phyloP scores from a whole-genome alignment of 2,888 invertebrate species.

The Diplazon laetatorius region DNA sequence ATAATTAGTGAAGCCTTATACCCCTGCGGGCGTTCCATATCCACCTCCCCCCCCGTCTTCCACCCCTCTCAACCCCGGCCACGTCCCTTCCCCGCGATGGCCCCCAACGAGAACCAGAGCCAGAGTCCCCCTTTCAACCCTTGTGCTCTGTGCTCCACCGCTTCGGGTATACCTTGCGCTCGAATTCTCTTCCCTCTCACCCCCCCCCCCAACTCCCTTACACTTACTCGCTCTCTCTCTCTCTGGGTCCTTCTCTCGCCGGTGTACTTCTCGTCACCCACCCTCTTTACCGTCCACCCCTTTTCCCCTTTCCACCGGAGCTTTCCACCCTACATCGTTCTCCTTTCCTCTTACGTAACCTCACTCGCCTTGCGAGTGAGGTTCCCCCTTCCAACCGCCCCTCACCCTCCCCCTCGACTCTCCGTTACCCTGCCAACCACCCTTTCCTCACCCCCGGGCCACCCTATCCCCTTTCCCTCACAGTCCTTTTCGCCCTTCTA shows the following conservation, averaged over 20 bases:
- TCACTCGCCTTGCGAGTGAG: slow-evolving; percentile 63
- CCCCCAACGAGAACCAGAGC: slow-evolving; percentile 62
- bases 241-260: slow-evolving; percentile 37
- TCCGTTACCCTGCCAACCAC: slow-evolving; percentile 76
- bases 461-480: slow-evolving; percentile 56
- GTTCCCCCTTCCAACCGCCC: slow-evolving; percentile 57
- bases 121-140: slow-evolving; percentile 75
- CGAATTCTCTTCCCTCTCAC: slow-evolving; percentile 74
- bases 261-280: slow-evolving; percentile 27
- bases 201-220: slow-evolving; percentile 65
- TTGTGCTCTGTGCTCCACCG: slow-evolving; percentile 68
- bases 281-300: slow-evolving; percentile 46
- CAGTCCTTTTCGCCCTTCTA: slow-evolving; percentile 62
- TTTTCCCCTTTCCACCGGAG: slow-evolving; percentile 3
- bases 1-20: slow-evolving; percentile 82
- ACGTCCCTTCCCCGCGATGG: slow-evolving; percentile 53
- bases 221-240: slow-evolving; percentile 37
- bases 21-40: slow-evolving; percentile 70
- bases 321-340: slow-evolving; percentile 55
- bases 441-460: slow-evolving; percentile 68
- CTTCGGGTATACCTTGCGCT: slow-evolving; percentile 79
- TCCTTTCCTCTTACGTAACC: slow-evolving; percentile 61
- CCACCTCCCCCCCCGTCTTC: no score
- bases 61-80: no score
- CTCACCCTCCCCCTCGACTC: slow-evolving; percentile 62